Evolutionary conservation across 1,140 invertebrate species (phyloP), one percentile per base, ranked within the genome.

Genomic region (Papilio aristodemus): DNA sequence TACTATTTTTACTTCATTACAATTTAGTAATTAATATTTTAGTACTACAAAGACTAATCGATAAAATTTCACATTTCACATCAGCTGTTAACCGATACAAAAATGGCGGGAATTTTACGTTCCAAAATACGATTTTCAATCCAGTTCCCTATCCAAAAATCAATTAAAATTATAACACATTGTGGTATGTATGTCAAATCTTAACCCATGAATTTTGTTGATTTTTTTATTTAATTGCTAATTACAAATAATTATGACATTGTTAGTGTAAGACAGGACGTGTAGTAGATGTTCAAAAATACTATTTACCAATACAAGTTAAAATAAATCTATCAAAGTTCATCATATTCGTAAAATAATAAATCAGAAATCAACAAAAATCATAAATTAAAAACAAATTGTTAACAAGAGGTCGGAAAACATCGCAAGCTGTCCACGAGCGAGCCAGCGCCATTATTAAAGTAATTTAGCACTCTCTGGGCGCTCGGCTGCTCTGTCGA

Each of bases 391-490:
- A 66, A 27, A 46, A 10, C 27, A 66, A 66, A 66, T 46, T 43
- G 63, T 66, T 46, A 46, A 62, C 59, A 38, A 62, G 59, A 62
- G 14, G 13, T 62, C 14, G 11, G 59, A 62, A 62, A 37, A 62
- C 32, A 38, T 19, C n/a, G 14, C n/a, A 36, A 71, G 58, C 70
- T 59, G 70, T 70, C 57, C 69, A 73, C 79, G 70, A 70, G 71
- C 38, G 37, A 43, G 19, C 39, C 38, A 27, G 25, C 41, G 57
- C 72, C 72, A 67, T 87, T 87, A 88, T 87, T 86, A 82, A 87
- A 86, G 77, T 86, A 90, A 90, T 90, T 90, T 85, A 87, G 84
- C 84, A 78, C 79, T 84, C 80, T 84, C 82, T 79, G 83, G 57
- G 60, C 69, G 63, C 69, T 73, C 66, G 69, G 64, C 76, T 80